Conservation (phyloP, 1,140 invertebrate species). For the Sitobion miscanthi region DNA sequence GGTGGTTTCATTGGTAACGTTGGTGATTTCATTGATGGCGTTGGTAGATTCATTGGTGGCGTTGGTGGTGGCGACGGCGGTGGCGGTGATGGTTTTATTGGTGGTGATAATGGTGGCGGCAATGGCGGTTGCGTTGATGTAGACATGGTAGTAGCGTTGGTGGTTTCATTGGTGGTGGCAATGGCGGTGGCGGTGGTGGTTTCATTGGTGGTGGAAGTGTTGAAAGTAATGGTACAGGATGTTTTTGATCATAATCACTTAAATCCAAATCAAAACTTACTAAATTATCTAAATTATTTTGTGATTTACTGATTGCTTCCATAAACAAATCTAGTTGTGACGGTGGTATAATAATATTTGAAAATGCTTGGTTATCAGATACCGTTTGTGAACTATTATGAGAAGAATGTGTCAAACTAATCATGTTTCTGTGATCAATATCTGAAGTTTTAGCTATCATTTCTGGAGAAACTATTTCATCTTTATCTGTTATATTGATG, state of each 20-base stretch:
- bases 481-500: constrained; percentile 54
- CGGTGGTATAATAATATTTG: constrained; percentile 59
- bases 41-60: no score
- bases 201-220: neutral
- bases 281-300: constrained; percentile 65
- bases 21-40: no score
- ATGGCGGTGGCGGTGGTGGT: no score
- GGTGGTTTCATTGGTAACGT: no score
- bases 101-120: no score
- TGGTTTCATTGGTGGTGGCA: no score
- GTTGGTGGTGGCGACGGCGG: no score
- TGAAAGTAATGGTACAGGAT: neutral
- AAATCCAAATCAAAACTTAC: constrained; percentile 76
- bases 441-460: constrained; percentile 57
- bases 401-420: constrained; percentile 78
- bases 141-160: no score
- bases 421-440: constrained; percentile 82
- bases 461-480: constrained; percentile 53
- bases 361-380: constrained; percentile 39
- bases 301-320: neutral
- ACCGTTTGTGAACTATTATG: constrained; percentile 56
- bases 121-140: no score
- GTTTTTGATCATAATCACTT: constrained; percentile 64
- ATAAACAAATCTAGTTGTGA: constrained; percentile 44
- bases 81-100: no score